A percentile compares a stretch with the other conserved stretches of the same genome.
Conservation (phyloP, 2,797 vertebrate species). For the Schizopygopsis malacanthus region DNA sequence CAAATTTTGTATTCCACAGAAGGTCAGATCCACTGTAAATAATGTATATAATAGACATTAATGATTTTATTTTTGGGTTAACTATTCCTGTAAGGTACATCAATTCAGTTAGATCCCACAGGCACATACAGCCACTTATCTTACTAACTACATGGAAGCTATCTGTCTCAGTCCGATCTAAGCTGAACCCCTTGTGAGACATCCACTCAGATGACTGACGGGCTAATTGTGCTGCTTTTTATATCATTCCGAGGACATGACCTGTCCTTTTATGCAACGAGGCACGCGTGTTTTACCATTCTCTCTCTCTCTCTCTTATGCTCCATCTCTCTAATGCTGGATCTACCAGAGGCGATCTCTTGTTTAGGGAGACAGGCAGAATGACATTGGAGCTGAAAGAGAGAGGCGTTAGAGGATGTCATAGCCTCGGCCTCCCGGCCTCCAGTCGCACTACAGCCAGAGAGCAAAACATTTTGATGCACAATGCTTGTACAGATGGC, state of each 20-base stretch:
- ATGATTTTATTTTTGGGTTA: conserved; percentile 3
- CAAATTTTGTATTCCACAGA: not conserved
- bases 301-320: conserved; percentile 49
- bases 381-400: conserved; percentile 76
- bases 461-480: conserved; percentile 36
- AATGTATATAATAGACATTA: not conserved
- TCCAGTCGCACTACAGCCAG: conserved; percentile 18
- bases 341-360: conserved; percentile 57
- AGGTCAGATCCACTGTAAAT: not conserved
- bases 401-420: conserved; percentile 66
- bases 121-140: conserved; percentile 11
- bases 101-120: conserved; percentile 6
- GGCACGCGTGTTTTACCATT: conserved; percentile 26
- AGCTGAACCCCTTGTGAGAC: conserved; percentile 54
- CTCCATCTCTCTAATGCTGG: conserved; percentile 55
- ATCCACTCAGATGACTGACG: conserved; percentile 74
- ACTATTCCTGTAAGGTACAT: conserved; percentile 26
- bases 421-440: conserved; percentile 37
- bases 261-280: conserved; percentile 70
- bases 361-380: conserved; percentile 72
- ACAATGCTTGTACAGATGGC: conserved; percentile 17
- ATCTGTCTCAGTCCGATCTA: conserved; percentile 25
- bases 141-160: conserved; percentile 18
- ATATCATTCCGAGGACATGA: conserved; percentile 72
- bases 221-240: conserved; percentile 81